Conservation (phyloP, 1,140 invertebrate species). For the Paraescarpia echinospica region DNA sequence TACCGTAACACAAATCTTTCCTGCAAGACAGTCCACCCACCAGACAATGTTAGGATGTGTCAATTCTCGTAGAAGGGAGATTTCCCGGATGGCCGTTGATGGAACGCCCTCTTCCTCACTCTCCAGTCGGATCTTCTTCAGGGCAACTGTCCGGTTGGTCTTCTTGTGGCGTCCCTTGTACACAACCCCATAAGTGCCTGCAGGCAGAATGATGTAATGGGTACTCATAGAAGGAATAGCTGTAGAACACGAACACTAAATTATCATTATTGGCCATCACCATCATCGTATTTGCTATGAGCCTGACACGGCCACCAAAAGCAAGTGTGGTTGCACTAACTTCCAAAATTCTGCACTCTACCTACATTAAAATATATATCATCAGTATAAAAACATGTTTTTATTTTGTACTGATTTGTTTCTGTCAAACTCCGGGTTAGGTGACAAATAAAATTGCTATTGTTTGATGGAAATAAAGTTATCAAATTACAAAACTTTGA, state of each 20-base stretch:
- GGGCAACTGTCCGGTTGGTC: constrained; percentile 83
- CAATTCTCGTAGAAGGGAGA: constrained; percentile 85
- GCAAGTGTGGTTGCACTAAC: too few species aligned
- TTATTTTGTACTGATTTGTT: too few species aligned
- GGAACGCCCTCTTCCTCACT: constrained; percentile 93
- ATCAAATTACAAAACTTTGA: too few species aligned
- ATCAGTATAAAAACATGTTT: too few species aligned
- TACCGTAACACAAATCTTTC: background rate
- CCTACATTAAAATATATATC: too few species aligned
- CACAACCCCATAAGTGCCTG: constrained; percentile 95
- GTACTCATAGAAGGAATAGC: background rate
- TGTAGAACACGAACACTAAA: background rate
- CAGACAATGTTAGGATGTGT: constrained; percentile 87
- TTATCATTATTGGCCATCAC: background rate
- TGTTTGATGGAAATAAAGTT: too few species aligned
- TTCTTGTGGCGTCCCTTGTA: constrained; percentile 89
- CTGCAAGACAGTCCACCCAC: constrained; percentile 36
- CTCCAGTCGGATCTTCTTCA: constrained; percentile 95
- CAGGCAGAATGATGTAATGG: background rate
- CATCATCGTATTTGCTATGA: too few species aligned
- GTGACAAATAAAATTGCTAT: too few species aligned
- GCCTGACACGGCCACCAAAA: too few species aligned
- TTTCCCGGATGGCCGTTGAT: constrained; percentile 91
- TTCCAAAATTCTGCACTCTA: too few species aligned
- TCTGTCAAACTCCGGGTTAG: too few species aligned